phyloP scores from a whole-genome alignment of 2,888 invertebrate species.

The Heteropelma amictum region DNA sequence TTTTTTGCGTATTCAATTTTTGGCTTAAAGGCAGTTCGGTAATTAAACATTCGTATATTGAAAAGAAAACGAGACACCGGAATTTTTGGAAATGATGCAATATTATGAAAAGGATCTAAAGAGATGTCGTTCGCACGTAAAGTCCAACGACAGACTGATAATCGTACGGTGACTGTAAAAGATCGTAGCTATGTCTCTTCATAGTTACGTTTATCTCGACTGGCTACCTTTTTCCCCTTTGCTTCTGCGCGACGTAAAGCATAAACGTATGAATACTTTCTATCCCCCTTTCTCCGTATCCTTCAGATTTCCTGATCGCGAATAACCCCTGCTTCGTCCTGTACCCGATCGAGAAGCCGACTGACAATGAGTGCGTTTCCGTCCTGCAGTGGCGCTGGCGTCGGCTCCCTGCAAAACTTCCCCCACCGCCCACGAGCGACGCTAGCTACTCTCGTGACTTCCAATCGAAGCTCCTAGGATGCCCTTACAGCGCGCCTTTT shows the following conservation, averaged over 20 bases:
- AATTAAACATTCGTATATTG: neutral
- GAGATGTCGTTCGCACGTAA: conserved; percentile 52
- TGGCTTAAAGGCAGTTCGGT: neutral
- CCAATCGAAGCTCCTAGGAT: conserved; percentile 61
- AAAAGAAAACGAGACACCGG: neutral
- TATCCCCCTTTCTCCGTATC: neutral
- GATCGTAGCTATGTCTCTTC: conserved; percentile 64
- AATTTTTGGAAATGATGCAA: conserved; percentile 10
- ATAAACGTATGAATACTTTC: neutral
- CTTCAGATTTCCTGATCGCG: neutral
- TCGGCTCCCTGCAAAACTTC: conserved; percentile 1
- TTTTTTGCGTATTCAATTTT: neutral
- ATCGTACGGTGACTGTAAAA: conserved; percentile 72
- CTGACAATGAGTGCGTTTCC: neutral
- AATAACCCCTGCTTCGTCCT: neutral
- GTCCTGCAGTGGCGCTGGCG: neutral
- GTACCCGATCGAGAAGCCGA: conserved; percentile 4
- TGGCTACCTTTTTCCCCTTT: neutral
- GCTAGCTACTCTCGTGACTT: conserved; percentile 56
- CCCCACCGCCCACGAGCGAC: conserved; percentile 58
- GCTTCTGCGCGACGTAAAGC: conserved; percentile 26
- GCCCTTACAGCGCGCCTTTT: conserved; percentile 36
- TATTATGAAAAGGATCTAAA: neutral
- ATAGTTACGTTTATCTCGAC: neutral
- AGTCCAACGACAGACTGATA: conserved; percentile 75